Percentiles rank a stretch among this genome's conserved stretches.
Conservation (phyloP, 2,888 invertebrate genomes). For the Agrochola lota region DNA sequence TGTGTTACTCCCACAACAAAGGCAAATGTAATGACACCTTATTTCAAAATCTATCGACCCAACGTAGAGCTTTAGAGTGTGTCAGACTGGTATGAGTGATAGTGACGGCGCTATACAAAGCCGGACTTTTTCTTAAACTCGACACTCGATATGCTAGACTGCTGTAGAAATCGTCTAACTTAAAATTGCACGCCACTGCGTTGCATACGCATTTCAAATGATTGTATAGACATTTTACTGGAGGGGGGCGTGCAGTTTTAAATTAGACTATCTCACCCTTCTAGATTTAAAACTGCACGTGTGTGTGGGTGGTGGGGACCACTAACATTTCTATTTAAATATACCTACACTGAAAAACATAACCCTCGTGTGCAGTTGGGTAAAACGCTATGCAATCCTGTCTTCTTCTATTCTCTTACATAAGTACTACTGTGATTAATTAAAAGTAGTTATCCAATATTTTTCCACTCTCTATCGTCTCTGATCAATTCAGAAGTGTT, state of each 20-base stretch:
- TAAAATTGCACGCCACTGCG: too few species aligned
- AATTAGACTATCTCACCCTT: too few species aligned
- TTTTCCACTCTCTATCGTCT: slow-evolving; percentile 10
- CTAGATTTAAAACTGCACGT: too few species aligned
- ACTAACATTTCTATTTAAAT: too few species aligned
- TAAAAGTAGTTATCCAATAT: neutral
- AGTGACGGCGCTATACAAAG: neutral
- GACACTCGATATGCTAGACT: neutral
- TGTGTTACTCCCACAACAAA: neutral
- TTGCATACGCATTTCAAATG: neutral
- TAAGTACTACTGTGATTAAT: neutral
- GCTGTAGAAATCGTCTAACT: too few species aligned
- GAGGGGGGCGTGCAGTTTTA: too few species aligned
- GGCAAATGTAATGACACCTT: neutral
- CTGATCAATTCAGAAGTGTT: slow-evolving; percentile 33
- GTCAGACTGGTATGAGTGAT: too few species aligned
- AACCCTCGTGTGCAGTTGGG: neutral
- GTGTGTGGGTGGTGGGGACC: too few species aligned
- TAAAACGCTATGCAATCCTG: neutral
- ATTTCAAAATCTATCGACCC: neutral
- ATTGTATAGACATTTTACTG: too few species aligned
- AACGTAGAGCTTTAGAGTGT: neutral
- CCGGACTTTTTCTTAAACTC: neutral
- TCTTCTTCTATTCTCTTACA: neutral
- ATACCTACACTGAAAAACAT: neutral